Percentiles rank a stretch among this genome's conserved stretches.
phyloP scores from a whole-genome alignment of 2,888 invertebrate species.

The Molorchus minor region DNA sequence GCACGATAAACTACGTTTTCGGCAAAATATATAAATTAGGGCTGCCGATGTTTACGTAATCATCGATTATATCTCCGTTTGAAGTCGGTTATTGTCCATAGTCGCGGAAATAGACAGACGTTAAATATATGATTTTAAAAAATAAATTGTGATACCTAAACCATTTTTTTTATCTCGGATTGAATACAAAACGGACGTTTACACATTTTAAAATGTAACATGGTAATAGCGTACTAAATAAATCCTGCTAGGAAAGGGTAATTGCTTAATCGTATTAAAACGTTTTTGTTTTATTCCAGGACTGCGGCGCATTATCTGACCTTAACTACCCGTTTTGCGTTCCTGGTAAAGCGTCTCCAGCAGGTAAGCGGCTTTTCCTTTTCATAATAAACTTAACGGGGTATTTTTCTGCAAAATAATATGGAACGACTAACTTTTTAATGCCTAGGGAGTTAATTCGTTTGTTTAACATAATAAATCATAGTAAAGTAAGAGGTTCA shows the following conservation, averaged over 20 bases:
- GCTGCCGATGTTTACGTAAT: too few species aligned
- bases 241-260: too few species aligned
- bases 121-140: too few species aligned
- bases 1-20: too few species aligned
- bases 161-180: too few species aligned
- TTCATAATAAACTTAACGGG: conserved; percentile 41
- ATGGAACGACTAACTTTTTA: conserved; percentile 47
- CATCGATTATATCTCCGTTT: too few species aligned
- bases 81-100: too few species aligned
- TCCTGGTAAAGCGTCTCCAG: conserved; percentile 25
- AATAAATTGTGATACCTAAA: too few species aligned
- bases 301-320: conserved; percentile 17
- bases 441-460: conserved; percentile 41
- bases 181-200: too few species aligned
- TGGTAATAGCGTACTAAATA: background rate
- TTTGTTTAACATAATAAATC: conserved; percentile 40
- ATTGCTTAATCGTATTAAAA: conserved; percentile 32
- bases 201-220: conserved; percentile 8
- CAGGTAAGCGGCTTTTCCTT: conserved; percentile 46
- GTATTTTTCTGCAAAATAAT: conserved; percentile 44
- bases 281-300: conserved; percentile 29
- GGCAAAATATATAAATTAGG: too few species aligned
- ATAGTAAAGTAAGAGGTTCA: conserved; percentile 20
- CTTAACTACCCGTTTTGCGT: conserved; percentile 34
- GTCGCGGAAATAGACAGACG: too few species aligned